Evolutionary conservation across 2,113 vertebrate species (phyloP).

Genomic region (Cynopterus brachyotis): DNA sequence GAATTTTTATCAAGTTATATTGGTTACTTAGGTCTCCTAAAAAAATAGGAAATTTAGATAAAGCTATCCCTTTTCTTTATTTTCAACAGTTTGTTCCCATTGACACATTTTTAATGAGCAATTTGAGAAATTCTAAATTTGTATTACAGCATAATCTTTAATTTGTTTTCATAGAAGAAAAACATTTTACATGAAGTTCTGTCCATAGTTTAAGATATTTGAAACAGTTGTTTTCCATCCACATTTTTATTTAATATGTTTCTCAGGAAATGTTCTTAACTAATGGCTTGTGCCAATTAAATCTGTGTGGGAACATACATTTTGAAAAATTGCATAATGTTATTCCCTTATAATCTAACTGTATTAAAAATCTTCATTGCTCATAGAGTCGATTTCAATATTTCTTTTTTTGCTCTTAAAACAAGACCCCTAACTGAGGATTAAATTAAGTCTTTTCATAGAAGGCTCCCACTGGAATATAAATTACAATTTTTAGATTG

Average conservation of each 20-base stretch:
- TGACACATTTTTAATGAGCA: neutral
- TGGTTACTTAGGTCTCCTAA: neutral
- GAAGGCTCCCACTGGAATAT: conserved; percentile 45
- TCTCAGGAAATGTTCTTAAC: conserved; percentile 22
- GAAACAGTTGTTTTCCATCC: conserved; percentile 30
- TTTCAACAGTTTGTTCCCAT: neutral
- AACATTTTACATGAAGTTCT: conserved; percentile 6
- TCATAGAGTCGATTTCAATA: conserved; percentile 36
- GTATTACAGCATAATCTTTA: neutral
- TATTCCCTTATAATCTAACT: conserved; percentile 56
- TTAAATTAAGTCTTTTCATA: conserved; percentile 64
- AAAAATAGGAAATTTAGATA: neutral
- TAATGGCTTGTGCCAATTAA: conserved; percentile 55
- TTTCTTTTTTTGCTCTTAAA: conserved; percentile 55
- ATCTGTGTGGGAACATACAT: conserved; percentile 33
- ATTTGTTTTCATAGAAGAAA: neutral
- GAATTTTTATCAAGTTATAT: neutral
- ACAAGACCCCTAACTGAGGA: conserved; percentile 57
- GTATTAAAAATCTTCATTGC: conserved; percentile 57
- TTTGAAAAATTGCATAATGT: conserved; percentile 58
- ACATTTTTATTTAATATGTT: conserved; percentile 49
- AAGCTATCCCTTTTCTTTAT: neutral
- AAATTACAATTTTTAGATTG: conserved; percentile 66
- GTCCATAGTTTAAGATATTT: neutral
- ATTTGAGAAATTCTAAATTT: conserved; percentile 23